phyloP scores from a whole-genome alignment of 2,888 invertebrate species.

The Hartigia nigra region DNA sequence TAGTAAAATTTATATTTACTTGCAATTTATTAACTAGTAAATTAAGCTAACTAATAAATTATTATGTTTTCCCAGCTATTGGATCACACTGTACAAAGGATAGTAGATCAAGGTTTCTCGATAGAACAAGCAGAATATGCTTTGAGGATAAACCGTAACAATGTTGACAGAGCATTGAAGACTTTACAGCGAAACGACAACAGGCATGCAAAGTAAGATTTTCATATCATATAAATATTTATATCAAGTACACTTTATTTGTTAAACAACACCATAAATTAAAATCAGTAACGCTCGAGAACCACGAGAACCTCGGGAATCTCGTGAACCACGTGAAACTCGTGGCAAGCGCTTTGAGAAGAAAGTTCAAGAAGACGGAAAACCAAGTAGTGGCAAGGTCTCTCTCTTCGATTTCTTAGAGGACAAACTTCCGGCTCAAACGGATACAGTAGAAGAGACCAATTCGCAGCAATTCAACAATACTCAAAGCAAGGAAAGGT shows the following conservation, averaged over 20 bases:
- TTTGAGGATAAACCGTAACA: constrained; percentile 77
- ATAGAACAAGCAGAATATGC: constrained; percentile 82
- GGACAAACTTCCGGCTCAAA: constrained; percentile 76
- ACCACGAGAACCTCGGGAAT: constrained; percentile 62
- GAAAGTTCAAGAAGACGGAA: constrained; percentile 72
- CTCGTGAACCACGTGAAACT: constrained; percentile 67
- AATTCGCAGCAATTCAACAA: constrained; percentile 33
- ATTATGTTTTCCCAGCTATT: constrained; percentile 67
- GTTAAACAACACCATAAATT: background rate
- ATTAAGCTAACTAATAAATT: constrained; percentile 12
- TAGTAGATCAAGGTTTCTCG: constrained; percentile 82
- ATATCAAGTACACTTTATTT: background rate
- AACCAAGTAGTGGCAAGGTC: constrained; percentile 80
- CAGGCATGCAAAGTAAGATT: constrained; percentile 47
- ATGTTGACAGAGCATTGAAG: constrained; percentile 78
- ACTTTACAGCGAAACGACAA: constrained; percentile 70
- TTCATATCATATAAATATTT: background rate
- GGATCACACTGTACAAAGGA: constrained; percentile 81
- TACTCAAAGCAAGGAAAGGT: constrained; percentile 35
- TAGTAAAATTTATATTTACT: constrained; percentile 10
- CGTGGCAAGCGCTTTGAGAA: constrained; percentile 62
- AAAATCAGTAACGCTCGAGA: constrained; percentile 26
- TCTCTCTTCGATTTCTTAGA: constrained; percentile 86
- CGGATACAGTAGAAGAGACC: constrained; percentile 67
- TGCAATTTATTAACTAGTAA: constrained; percentile 10